Conservation (phyloP, 2,113 vertebrate genomes). For the Phrynosoma platyrhinos region DNA sequence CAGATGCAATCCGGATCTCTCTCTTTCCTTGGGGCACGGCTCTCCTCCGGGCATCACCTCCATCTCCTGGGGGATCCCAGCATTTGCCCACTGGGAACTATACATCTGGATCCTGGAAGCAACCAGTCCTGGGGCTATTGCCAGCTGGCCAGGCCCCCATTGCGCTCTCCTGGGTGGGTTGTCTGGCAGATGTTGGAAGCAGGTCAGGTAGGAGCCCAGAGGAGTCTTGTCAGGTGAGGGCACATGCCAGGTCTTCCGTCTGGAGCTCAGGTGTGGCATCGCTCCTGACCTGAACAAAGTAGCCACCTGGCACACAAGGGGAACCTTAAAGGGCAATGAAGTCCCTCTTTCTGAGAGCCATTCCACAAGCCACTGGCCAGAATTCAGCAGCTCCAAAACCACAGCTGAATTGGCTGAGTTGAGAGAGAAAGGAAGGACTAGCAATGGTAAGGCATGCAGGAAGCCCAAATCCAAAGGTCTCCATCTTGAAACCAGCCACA, state of each 20-base stretch:
- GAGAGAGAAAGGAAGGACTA: not conserved
- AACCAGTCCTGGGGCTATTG: slow-evolving; percentile 54
- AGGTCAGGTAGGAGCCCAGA: not conserved
- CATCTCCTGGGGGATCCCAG: rapidly evolving
- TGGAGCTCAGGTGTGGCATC: not conserved
- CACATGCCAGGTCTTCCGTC: not conserved
- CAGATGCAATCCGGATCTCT: rapidly evolving
- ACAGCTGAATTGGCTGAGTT: not conserved
- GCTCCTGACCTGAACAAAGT: rapidly evolving
- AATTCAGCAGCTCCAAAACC: not conserved
- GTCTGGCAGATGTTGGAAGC: rapidly evolving
- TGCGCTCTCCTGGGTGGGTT: not conserved
- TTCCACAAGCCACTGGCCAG: too few species aligned
- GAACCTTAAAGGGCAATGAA: slow-evolving; percentile 10
- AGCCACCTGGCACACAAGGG: rapidly evolving
- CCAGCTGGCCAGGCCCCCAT: not conserved
- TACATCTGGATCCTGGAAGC: slow-evolving; percentile 55
- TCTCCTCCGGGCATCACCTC: rapidly evolving
- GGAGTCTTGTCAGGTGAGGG: not conserved
- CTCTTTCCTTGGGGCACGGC: too few species aligned
- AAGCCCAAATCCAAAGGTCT: too few species aligned
- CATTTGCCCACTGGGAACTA: not conserved
- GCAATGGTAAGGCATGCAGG: rapidly evolving
- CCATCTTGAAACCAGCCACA: too few species aligned
- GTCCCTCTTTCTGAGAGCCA: too few species aligned